Conservation (phyloP, 2,797 vertebrate species). For the Chromobotia macracanthus region DNA sequence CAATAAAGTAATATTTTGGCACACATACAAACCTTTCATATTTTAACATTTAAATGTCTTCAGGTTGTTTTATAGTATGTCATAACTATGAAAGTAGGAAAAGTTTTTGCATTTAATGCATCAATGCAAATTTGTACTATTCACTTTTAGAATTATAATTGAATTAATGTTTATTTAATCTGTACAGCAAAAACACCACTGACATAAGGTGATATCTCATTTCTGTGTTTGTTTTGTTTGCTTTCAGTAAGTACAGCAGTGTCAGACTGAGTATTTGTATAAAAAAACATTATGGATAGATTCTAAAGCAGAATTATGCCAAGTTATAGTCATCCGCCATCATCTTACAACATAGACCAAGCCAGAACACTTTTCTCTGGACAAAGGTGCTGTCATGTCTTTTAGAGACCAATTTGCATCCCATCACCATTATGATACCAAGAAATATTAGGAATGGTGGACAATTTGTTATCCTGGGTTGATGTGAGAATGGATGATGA, state of each 20-base stretch:
- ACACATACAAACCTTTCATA: neutral
- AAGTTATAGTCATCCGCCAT: slow-evolving; percentile 16
- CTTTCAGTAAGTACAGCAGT: neutral
- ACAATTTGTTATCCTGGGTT: slow-evolving; percentile 14
- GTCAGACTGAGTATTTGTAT: neutral
- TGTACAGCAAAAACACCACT: neutral
- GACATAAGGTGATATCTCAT: neutral
- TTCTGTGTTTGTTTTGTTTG: neutral
- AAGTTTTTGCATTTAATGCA: neutral
- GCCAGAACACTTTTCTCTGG: slow-evolving; percentile 14
- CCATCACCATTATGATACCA: slow-evolving; percentile 17
- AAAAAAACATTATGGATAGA: slow-evolving; percentile 9
- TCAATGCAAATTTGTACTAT: neutral
- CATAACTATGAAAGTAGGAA: neutral
- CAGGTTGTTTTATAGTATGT: neutral
- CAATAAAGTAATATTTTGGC: neutral
- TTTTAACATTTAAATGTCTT: neutral
- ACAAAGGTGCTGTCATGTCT: slow-evolving; percentile 35
- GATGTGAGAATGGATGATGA: neutral
- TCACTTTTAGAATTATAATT: neutral
- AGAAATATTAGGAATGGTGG: neutral
- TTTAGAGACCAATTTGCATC: slow-evolving; percentile 31
- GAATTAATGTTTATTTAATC: neutral
- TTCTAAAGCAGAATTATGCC: slow-evolving; percentile 1
- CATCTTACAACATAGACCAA: slow-evolving; percentile 6